Evolutionary conservation across 2,888 invertebrate genomes (phyloP).

Genomic region (Perdita meconis): DNA sequence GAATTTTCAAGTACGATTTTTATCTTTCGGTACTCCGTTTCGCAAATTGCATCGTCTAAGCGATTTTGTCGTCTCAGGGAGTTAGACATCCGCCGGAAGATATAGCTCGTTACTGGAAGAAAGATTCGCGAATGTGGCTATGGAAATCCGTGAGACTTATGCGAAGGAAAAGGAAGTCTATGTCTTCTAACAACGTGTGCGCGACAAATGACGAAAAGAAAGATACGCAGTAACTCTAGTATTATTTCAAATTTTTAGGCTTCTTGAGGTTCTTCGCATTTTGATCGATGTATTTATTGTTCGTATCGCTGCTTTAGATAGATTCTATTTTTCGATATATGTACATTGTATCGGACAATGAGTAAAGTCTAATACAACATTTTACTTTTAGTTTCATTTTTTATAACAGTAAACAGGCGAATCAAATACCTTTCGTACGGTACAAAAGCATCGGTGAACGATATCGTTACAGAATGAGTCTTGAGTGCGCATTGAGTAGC

Average conservation of each 20-base stretch:
- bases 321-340: constrained; percentile 32
- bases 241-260: constrained; percentile 6
- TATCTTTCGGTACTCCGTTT: too few species aligned
- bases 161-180: constrained; percentile 29
- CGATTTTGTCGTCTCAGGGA: constrained; percentile 83
- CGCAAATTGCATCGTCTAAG: too few species aligned
- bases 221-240: constrained; percentile 22
- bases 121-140: constrained; percentile 89
- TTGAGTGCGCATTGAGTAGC: not conserved
- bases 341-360: constrained; percentile 5
- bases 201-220: constrained; percentile 3
- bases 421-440: not conserved
- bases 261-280: not conserved
- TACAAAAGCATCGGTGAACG: not conserved
- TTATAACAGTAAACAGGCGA: not conserved
- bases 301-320: constrained; percentile 10
- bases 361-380: constrained; percentile 16
- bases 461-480: not conserved
- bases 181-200: not conserved
- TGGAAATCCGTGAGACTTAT: constrained; percentile 84
- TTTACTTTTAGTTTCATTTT: not conserved
- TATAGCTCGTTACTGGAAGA: constrained; percentile 89
- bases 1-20: constrained; percentile 76
- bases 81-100: constrained; percentile 85
- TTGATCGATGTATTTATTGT: constrained; percentile 18